Evolutionary conservation across 2,888 invertebrate species (phyloP).

Genomic region (Athalia circularis): DNA sequence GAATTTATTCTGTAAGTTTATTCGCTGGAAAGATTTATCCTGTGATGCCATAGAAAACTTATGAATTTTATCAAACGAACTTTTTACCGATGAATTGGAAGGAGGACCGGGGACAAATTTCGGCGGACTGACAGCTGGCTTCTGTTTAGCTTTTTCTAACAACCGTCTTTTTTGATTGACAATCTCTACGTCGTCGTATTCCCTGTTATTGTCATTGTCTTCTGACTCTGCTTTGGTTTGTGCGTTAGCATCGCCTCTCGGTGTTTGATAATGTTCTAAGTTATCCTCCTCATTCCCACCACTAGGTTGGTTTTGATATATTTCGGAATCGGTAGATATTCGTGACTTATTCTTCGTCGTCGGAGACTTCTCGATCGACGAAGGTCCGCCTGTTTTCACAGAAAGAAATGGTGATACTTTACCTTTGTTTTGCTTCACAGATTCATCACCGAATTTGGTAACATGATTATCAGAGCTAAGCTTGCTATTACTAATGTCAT

Average conservation of each 20-base stretch:
- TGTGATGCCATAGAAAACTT: not conserved
- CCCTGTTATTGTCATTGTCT: conserved; percentile 54
- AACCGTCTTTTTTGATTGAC: conserved; percentile 56
- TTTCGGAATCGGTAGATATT: not conserved
- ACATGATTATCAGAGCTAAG: not conserved
- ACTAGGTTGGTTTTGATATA: conserved; percentile 18
- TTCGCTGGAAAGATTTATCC: not conserved
- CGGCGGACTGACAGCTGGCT: conserved; percentile 45
- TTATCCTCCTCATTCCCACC: conserved; percentile 50
- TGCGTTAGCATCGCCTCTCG: conserved; percentile 52
- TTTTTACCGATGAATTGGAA: not conserved
- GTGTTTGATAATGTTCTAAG: conserved; percentile 65
- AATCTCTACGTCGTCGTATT: conserved; percentile 68
- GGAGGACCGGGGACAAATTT: not conserved
- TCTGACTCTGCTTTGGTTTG: conserved; percentile 39
- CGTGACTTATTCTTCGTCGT: not conserved
- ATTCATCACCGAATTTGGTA: not conserved
- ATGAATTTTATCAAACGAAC: not conserved
- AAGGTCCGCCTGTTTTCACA: not conserved
- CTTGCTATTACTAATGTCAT: conserved; percentile 61
- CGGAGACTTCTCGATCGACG: not conserved
- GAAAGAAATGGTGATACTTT: not conserved
- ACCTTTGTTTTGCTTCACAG: conserved; percentile 49
- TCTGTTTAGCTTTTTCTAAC: conserved; percentile 44
- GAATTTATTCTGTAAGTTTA: not conserved